phyloP scores from a whole-genome alignment of 2,888 invertebrate genomes.

The Lasioglossum pauxillum region DNA sequence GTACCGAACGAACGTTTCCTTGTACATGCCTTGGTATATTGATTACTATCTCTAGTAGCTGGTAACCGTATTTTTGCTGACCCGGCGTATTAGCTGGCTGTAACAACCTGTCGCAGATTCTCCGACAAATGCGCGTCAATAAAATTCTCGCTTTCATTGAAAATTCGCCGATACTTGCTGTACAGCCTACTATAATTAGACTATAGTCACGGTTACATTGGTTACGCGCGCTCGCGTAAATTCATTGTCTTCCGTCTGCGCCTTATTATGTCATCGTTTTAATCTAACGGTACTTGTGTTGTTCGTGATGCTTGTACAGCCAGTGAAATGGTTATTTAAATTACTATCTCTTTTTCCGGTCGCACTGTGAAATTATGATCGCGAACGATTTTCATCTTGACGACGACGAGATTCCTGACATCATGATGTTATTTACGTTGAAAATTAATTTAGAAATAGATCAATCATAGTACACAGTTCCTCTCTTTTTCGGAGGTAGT shows the following conservation, averaged over 20 bases:
- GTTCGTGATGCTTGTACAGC: not conserved
- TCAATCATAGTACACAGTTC: not conserved
- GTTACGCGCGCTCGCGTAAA: slow-evolving; percentile 12
- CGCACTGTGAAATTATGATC: too few species aligned
- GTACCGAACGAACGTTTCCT: slow-evolving; percentile 3
- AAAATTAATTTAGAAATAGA: not conserved
- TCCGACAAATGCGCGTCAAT: not conserved
- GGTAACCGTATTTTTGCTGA: not conserved
- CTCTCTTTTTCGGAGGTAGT: not conserved
- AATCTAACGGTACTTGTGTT: not conserved
- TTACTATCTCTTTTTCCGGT: not conserved
- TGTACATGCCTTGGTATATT: not conserved
- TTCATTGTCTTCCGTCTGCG: slow-evolving; percentile 18
- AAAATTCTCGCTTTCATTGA: not conserved
- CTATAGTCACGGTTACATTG: slow-evolving; percentile 5
- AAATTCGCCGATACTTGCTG: not conserved
- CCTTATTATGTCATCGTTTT: slow-evolving; percentile 25
- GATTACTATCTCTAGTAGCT: not conserved
- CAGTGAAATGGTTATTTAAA: not conserved
- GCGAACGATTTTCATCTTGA: not conserved
- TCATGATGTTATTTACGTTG: not conserved
- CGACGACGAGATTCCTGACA: not conserved
- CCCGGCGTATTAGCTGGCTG: not conserved
- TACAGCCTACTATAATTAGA: slow-evolving; percentile 5
- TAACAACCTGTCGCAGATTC: not conserved